These are phyloP conservation scores for Chelonoidis abingdonii DNA, from an alignment of 2,113 vertebrate species.

Conservation along the genomic window DNA sequence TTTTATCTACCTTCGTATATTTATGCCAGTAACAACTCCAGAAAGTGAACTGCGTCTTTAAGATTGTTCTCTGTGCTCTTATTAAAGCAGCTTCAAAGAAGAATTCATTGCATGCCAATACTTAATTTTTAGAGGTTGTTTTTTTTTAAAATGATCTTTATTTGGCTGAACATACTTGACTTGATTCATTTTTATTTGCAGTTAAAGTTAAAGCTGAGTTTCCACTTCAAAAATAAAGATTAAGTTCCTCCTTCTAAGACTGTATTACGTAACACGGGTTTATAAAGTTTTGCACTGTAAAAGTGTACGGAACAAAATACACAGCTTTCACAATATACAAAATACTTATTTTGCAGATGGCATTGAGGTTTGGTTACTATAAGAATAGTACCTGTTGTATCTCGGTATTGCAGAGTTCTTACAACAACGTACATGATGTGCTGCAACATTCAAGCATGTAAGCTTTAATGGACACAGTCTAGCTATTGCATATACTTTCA, in stretches of 20 bases:
- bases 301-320: slow-evolving; percentile 12
- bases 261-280: slow-evolving; percentile 45
- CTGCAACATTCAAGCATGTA: not conserved
- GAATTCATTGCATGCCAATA: not conserved
- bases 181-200: slow-evolving; percentile 16
- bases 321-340: slow-evolving; percentile 23
- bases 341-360: slow-evolving; percentile 30
- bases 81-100: slow-evolving; percentile 4
- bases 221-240: slow-evolving; percentile 71
- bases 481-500: not conserved
- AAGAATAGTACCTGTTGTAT: not conserved
- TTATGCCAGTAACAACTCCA: not conserved
- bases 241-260: slow-evolving; percentile 46
- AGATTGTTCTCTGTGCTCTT: not conserved
- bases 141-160: not conserved
- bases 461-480: slow-evolving; percentile 43
- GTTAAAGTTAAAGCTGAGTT: slow-evolving; percentile 76
- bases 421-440: not conserved
- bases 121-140: not conserved
- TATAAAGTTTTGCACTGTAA: slow-evolving; percentile 24
- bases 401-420: not conserved
- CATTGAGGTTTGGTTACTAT: slow-evolving; percentile 71
- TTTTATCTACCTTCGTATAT: not conserved
- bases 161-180: not conserved
- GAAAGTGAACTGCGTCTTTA: not conserved